These are phyloP conservation scores for Drosophila sordidapex DNA, from an alignment of 2,888 invertebrate species.

Conservation along the genomic window DNA sequence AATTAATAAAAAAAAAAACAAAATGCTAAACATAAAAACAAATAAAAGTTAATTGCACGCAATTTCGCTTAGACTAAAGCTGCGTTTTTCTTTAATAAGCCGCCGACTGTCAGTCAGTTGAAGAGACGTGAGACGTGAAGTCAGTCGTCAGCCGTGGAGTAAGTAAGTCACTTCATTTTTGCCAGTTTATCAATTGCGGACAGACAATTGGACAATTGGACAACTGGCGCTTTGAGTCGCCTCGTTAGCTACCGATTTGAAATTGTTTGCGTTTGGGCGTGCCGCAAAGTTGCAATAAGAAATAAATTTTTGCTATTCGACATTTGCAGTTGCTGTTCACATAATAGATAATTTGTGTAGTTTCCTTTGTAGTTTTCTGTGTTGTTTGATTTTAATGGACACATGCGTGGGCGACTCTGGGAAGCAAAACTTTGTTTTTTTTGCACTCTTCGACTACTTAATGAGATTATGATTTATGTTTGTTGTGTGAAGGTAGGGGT, in stretches of 20 bases:
- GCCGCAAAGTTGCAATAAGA: conserved; percentile 52
- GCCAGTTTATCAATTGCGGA: conserved; percentile 74
- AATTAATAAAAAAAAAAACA: conserved; percentile 25
- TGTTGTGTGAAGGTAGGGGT: conserved; percentile 55
- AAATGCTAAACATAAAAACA: conserved; percentile 6
- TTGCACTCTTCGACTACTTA: conserved; percentile 33
- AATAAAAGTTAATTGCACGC: conserved; percentile 40
- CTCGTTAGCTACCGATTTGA: conserved; percentile 64
- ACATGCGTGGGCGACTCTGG: conserved; percentile 55
- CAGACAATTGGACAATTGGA: conserved; percentile 54
- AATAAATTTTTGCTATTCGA: conserved; percentile 63
- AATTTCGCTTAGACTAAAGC: conserved; percentile 13
- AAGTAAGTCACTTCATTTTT: conserved; percentile 58
- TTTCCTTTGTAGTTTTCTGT: conserved; percentile 2
- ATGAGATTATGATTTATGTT: conserved; percentile 79
- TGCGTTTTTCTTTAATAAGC: conserved; percentile 58
- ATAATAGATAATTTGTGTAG: conserved; percentile 58
- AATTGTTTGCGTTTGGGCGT: conserved; percentile 35
- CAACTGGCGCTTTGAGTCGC: conserved; percentile 58
- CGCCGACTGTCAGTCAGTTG: conserved; percentile 8
- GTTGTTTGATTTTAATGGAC: conserved; percentile 51
- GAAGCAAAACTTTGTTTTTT: conserved; percentile 26
- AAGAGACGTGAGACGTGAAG: conserved; percentile 3
- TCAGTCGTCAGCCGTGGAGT: conserved; percentile 20
- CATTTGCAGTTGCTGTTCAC: conserved; percentile 49